Percentiles rank a stretch among this genome's conserved stretches.
phyloP scores from a whole-genome alignment of 2,113 vertebrate species.

The Eupsittula cactorum region DNA sequence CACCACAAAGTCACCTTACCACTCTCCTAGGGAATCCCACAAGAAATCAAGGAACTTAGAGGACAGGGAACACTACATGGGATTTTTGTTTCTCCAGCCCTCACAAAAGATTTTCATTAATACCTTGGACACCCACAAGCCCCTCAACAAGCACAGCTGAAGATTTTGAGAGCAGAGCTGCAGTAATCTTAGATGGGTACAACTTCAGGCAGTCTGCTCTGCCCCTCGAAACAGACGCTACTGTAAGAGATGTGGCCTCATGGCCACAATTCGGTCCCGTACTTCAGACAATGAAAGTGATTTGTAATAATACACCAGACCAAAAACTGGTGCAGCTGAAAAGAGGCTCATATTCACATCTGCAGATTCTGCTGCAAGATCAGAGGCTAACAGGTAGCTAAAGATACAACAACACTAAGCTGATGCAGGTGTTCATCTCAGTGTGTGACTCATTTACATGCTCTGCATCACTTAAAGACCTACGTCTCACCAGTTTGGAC shows the following conservation, averaged over 20 bases:
- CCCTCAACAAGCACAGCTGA: not conserved
- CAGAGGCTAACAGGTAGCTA: not conserved
- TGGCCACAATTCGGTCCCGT: rapidly evolving
- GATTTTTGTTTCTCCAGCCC: not conserved
- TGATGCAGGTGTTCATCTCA: not conserved
- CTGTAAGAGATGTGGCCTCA: not conserved
- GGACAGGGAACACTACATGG: not conserved
- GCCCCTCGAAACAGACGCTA: not conserved
- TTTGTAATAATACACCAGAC: not conserved
- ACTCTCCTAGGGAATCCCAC: not conserved
- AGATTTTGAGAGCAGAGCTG: not conserved
- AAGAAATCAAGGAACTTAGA: not conserved
- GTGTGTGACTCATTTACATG: not conserved
- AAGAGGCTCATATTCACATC: not conserved
- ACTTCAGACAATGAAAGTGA: not conserved
- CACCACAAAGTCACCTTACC: not conserved
- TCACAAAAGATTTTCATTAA: not conserved
- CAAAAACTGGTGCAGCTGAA: not conserved
- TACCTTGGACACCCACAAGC: not conserved
- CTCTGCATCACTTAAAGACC: not conserved
- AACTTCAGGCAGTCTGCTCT: not conserved
- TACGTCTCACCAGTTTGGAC: not conserved
- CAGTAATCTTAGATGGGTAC: not conserved
- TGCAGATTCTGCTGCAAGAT: not conserved
- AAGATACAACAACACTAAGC: not conserved